Percentiles rank a stretch among this genome's conserved stretches.
Conservation (phyloP, 1,140 invertebrate genomes). For the Coptotermes formosanus region DNA sequence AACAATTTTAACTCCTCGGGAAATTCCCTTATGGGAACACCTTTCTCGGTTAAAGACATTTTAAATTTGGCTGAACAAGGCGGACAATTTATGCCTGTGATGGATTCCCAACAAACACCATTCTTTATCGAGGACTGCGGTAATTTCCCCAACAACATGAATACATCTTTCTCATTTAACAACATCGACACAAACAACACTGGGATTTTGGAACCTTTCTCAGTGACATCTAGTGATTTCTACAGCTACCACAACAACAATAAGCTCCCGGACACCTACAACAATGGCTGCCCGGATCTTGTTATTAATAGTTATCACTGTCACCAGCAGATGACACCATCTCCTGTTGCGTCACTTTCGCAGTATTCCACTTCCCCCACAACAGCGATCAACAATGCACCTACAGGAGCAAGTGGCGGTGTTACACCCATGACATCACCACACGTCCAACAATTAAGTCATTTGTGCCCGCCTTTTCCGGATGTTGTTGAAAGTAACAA, state of each 20-base stretch:
- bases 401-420: neutral
- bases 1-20: neutral
- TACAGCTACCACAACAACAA: neutral
- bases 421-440: slow-evolving; percentile 42
- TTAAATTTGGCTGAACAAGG: slow-evolving; percentile 43
- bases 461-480: slow-evolving; percentile 45
- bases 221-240: slow-evolving; percentile 9
- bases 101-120: neutral
- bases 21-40: slow-evolving; percentile 36
- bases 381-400: neutral
- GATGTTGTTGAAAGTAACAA: slow-evolving; percentile 22
- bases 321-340: neutral
- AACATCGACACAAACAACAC: neutral
- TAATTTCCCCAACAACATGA: neutral
- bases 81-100: neutral
- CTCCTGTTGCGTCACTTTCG: neutral
- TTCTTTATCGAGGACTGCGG: neutral
- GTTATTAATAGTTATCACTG: neutral
- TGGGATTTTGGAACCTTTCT: neutral
- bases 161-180: neutral
- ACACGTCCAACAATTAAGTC: slow-evolving; percentile 46
- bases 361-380: neutral
- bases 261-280: neutral
- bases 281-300: neutral
- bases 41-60: slow-evolving; percentile 48